A percentile compares a stretch with the other conserved stretches of the same genome.
Evolutionary conservation across 2,797 vertebrate species (phyloP).

Genomic region (Labroides dimidiatus): DNA sequence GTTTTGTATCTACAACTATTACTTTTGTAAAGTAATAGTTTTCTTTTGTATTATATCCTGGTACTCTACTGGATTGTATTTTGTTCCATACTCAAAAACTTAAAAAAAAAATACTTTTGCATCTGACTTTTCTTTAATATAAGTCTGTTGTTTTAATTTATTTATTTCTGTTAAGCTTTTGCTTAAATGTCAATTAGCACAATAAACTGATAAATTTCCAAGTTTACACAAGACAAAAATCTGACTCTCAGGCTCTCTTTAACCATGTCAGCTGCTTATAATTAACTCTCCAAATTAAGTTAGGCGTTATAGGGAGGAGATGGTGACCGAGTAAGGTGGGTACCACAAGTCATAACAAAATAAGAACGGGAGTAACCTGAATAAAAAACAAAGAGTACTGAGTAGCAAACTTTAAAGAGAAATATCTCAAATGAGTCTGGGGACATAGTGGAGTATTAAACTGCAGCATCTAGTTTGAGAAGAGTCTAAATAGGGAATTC

Average conservation of each 20-base stretch:
- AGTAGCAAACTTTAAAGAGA: conserved; percentile 4
- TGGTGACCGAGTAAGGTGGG: background rate
- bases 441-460: conserved; percentile 19
- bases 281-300: conserved; percentile 58
- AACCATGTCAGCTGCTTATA: conserved; percentile 51
- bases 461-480: conserved; percentile 15
- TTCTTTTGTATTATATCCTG: too few relatives aligned
- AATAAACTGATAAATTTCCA: background rate
- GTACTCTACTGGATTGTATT: background rate
- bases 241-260: background rate
- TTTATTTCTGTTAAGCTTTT: background rate
- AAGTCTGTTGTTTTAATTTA: background rate
- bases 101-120: too few relatives aligned
- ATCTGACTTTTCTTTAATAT: background rate
- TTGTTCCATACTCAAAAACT: too few relatives aligned
- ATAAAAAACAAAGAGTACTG: background rate
- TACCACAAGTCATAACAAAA: background rate
- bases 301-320: conserved; percentile 48
- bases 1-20: too few relatives aligned
- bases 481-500: background rate
- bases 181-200: background rate
- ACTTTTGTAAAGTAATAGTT: too few relatives aligned
- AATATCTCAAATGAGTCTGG: conserved; percentile 29
- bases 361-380: background rate
- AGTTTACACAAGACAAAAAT: background rate